Base-by-base conservation (phyloP, 2,888 invertebrate genomes). In the Melipona bicolor region DNA sequence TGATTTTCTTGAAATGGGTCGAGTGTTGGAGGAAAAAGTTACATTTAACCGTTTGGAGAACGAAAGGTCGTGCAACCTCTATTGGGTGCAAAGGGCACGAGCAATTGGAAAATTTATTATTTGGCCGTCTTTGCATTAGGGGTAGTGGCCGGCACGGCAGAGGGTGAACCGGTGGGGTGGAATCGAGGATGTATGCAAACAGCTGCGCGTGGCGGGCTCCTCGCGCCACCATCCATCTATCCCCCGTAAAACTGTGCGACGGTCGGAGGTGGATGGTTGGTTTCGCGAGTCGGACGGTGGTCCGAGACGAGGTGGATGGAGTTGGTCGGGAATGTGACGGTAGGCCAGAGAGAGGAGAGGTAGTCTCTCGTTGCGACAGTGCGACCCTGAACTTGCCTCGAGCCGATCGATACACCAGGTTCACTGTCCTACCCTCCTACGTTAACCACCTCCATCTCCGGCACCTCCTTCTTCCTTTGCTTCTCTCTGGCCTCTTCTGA, bases 381-480 rank as follows among this genome's bases (percentile, higher is more conserved):
- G 91, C 93, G 93, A 93, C 93, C 93, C 93, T 92, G 93, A 92
- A 92, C 92, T 93, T 93, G 92, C 91, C 81, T 83, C 87, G 85
- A 87, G 86, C 65, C 90, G 93, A 92, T 92, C 94, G 94, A 94
- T 94, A 91, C 83, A 91, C 83, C 90, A 91, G 92, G 93, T 93
- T 94, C 93, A 94, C 90, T 92, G 93, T 91, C 92, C 91, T 91
- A 80, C 91, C 89, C 87, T 80, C 79, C 85, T 81, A 79, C 74
- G 69, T 71, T 67, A 84, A 82, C 87, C 90, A 82, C 79, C 89
- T 79, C 85, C 85, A 76, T 82, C 81, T 71, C 88, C 73, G 59
- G 79, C 82, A 82, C 79, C 85, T 79, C 80, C 81, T 77, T 73
- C 80, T 69, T 77, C 87, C 75, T 77, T 68, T 56, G 67, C 81